phyloP scores from a whole-genome alignment of 2,888 invertebrate species.

The Hirtodrosophila trivittata region DNA sequence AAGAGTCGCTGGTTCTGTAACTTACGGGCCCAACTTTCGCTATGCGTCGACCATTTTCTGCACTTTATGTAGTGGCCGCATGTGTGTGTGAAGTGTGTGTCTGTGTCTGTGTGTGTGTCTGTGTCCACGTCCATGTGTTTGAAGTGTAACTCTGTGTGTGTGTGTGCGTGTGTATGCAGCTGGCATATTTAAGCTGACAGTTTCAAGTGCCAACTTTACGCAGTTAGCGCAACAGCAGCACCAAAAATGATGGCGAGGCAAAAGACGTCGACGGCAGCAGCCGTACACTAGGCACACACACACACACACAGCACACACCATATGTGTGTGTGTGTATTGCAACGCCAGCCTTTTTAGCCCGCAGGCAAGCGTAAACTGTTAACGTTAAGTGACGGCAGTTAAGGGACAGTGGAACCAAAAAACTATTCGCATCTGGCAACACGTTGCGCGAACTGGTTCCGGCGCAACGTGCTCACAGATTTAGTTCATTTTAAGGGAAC shows the following conservation, averaged over 20 bases:
- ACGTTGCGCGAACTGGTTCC: conserved; percentile 7
- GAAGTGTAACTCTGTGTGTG: no score
- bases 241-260: conserved; percentile 67
- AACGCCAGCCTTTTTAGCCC: conserved; percentile 76
- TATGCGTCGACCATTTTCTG: conserved; percentile 72
- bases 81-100: conserved; percentile 28
- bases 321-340: conserved; percentile 49
- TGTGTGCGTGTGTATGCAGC: conserved; percentile 56
- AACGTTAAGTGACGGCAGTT: conserved; percentile 79
- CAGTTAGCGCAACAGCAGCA: conserved; percentile 75
- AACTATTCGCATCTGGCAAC: background rate
- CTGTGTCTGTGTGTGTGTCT: conserved; percentile 14
- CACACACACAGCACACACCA: no score
- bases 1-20: conserved; percentile 56
- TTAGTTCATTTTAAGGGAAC: no score
- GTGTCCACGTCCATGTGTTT: conserved; percentile 17
- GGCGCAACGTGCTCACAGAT: no score
- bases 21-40: conserved; percentile 71
- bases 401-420: conserved; percentile 67
- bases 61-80: conserved; percentile 68
- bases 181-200: conserved; percentile 78
- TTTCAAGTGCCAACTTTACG: conserved; percentile 79
- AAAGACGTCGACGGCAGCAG: conserved; percentile 2
- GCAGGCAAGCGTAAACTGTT: conserved; percentile 78
- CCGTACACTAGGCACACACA: no score